Evolutionary conservation across 2,888 invertebrate species (phyloP), one percentile per base, ranked within the genome.

Genomic region (Drosophila robusta): DNA sequence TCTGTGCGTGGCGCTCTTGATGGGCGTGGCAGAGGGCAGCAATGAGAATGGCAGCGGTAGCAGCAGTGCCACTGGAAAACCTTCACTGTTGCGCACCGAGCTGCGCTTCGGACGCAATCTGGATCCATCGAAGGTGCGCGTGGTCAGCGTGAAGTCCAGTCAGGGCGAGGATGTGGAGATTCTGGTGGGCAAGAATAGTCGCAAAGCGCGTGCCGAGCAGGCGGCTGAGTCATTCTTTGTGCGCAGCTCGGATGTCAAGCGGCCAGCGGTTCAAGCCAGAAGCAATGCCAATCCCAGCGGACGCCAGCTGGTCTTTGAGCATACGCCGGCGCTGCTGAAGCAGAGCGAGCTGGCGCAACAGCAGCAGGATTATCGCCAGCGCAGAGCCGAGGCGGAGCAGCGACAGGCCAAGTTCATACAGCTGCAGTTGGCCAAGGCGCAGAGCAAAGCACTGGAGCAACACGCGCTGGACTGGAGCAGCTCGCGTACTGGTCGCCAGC

Each of bases 151-250:
- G 0, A 94, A 95, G 83, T 96, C 96, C 0, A 95, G 95, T 87
- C 94, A 95, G 22, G 97, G 97, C 2, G 95, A 95, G 65, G 92
- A 96, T 24, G 96, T 97, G 0, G 96, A 96, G 79, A 93, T 97
- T 11, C 58, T 90, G n/a, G 91, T 90, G 12, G 91, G 90, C 24
- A 90, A 80, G 42, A 80, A 91, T 24, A 90, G 91, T 39, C 80
- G 91, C 36, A 88, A 89, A 36, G 91, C 81, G 4, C 82, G 89
- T 2, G 83, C 83, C 14, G 82, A 80, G 42, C 76, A 80, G 4
- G 79, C 86, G 0, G 70, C 63, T 0, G 85, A 55, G 0, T 88
- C 90, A 4, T 90, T 87, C 55, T 90, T 90, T 68, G 89, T 90
- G 14, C 77, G 84, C 42, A 85, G 82, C 36, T 52, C 88, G 4